Base-by-base conservation (phyloP, 2,888 invertebrate species). In the Phaedon cochleariae region DNA sequence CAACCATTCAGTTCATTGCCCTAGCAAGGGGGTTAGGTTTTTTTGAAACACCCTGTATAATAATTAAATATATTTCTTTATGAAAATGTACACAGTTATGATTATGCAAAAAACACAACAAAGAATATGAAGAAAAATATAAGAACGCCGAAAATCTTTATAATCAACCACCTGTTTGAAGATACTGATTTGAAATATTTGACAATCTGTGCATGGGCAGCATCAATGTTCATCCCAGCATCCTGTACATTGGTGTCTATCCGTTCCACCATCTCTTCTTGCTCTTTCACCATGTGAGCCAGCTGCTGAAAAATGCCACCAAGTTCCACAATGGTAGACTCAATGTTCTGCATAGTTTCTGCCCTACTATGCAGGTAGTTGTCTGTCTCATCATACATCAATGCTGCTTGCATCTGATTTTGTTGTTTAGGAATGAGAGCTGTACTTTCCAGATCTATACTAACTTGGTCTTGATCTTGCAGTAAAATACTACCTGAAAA, bases 91-190 rank as follows among this genome's bases (percentile, higher is more conserved):
- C 59, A 64, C 60, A 61, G 61, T 45, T 51, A 45, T 48, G 58
- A 41, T 70, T 80, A 84, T 78, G 97, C 95, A 88, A 98, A 88
- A 85, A 99, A 97, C 75, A 99, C 92, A 81, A 99, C 94, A 87
- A 99, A 99, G 83, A 99, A 95, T 84, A 99, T 93, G 84, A 99
- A 99, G 88, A 99, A 99, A 81, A 98, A 93, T 88, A 99, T 97
- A 61, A 99, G 88, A 69, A 99, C 95, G 59, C 94, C 98, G 85
- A 99, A 99, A 74, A 99, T 92, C 88, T 99, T 99, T 76, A 99
- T 94, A 97, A 99, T 99, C 31, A 99, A 88, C 92, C 98, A 98
- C 77, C 99, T 90, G 85, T 99, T 99, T 69, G 95, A 95, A 15
- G 97, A 95, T 37, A 99, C 94, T 62, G 93, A 94, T 84, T 96